Percentiles rank a stretch among this genome's conserved stretches.
These are phyloP conservation scores for Synergus itoensis DNA, from an alignment of 2,888 invertebrate genomes.

Conservation along the genomic window DNA sequence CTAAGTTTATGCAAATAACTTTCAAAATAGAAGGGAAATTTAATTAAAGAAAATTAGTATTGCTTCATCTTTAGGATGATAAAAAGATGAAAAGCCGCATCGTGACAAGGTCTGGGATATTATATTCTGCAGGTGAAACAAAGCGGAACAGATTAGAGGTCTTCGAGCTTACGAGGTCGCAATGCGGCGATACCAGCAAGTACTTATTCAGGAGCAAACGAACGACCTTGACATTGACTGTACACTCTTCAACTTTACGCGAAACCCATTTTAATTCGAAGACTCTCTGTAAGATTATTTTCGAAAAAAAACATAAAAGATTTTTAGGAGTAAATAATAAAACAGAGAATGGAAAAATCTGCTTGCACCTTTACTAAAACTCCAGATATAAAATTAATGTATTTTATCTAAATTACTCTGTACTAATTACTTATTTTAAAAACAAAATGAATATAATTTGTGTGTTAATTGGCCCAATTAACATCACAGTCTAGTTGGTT, in stretches of 20 bases:
- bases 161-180: constrained; percentile 40
- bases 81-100: constrained; percentile 15
- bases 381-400: background rate
- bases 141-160: constrained; percentile 30
- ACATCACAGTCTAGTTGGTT: background rate
- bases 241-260: constrained; percentile 14
- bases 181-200: constrained; percentile 35
- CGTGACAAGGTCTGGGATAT: constrained; percentile 27
- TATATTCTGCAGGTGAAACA: constrained; percentile 35
- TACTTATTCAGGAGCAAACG: constrained; percentile 38
- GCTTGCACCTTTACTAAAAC: background rate
- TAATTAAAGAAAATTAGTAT: background rate
- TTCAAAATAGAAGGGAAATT: background rate
- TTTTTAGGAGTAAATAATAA: background rate
- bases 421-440: background rate
- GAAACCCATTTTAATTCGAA: constrained; percentile 14
- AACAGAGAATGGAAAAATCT: background rate
- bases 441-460: background rate
- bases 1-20: too few species aligned
- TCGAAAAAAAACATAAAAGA: background rate
- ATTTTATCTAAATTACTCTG: background rate
- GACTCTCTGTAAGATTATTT: constrained; percentile 16
- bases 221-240: constrained; percentile 33
- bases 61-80: background rate
- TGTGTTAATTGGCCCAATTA: constrained; percentile 4